Evolutionary conservation across 2,113 vertebrate genomes (phyloP), one percentile per base, ranked within the genome.

Genomic region (Donacobius atricapilla): DNA sequence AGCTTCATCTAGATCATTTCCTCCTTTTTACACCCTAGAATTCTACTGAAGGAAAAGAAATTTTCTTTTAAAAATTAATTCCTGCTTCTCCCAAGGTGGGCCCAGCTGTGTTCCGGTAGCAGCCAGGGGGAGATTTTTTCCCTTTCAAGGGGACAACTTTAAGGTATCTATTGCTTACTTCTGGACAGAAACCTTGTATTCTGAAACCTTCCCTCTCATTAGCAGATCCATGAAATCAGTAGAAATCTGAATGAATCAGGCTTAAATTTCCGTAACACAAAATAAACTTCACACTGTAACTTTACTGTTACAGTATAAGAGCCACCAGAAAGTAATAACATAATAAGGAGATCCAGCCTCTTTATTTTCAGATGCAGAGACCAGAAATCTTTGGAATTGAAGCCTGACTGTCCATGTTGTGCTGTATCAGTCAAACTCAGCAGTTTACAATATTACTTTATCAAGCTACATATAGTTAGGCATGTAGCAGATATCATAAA

Each of bases 131-230:
- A 75, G 4, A 54, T 37, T 50, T 15, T 37, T 47, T 53, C 18
- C 15, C 5, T 37, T 75, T 69, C 24, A 27, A 51, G 6, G 12
- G 7, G 13, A n/a, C 0, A 0, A 20, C 0, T 4, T 71, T 44
- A 79, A 73, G 58, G 23, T 37, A 7, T 54, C 31, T 44, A 4
- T 73, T 20, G n/a, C 19, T 17, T 64, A 9, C 17, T 69, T 78
- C 30, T 53, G 40, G 25, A 57, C 13, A 51, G 45, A 76, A 85
- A 69, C 6, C 17, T 7, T 4, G 9, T 17, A 21, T 51, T 44
- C 21, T 87, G 53, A 73, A 93, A 51, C 20, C 15, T 79, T 68
- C 24, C 24, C 16, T 68, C 44, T 70, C 35, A 8, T 30, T 57
- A 7, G 24, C 51, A 75, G 35, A 68, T 68, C 18, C 1, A 1